Base-by-base conservation (phyloP, 2,797 vertebrate species). In the Numenius phaeopus region DNA sequence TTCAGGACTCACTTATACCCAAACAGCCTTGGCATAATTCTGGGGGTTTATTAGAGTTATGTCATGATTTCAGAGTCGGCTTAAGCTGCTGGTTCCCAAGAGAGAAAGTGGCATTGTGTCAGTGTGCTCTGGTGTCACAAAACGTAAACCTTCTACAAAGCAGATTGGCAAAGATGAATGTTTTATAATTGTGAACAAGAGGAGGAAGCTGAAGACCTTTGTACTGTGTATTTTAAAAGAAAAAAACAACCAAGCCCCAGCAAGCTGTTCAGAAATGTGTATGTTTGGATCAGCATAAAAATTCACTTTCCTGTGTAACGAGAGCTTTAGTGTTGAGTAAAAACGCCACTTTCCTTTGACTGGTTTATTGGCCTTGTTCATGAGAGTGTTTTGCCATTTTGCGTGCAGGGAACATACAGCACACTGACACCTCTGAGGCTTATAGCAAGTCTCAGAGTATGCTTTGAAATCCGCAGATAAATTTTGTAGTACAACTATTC, bases 161-260 rank as follows among this genome's bases (percentile, higher is more conserved):
- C 37, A 64, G 86, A 77, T 57, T 39, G 78, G 57, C 40, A 42
- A 67, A 83, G 71, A 83, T 93, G 69, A 65, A 87, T 66, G 47
- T 17, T 91, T 67, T 76, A 32, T 92, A 76, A 76, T 29, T 87
- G 65, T 52, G 52, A 77, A n/a, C 32, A 50, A 65, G 61, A 66
- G 54, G 34, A 89, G 26, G 80, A 81, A 81, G 52, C 50, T 81
- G 1, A 79, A 73, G 73, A 59, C 20, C 23, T 87, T 70, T 70
- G 40, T 73, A 27, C n/a, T 50, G 37, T 64, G 22, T 46, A 5
- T 69, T 89, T 29, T 9, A 15, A 67, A 57, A 69, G 30, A 22
- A 34, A 39, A 11, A 12, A 77, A 58, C n/a, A 19, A 6, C 6
- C 26, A 40, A 32, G 44, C 66, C 27, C 13, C 10, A 65, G 47